phyloP scores from a whole-genome alignment of 2,113 vertebrate genomes.

The Apteryx owenii region DNA sequence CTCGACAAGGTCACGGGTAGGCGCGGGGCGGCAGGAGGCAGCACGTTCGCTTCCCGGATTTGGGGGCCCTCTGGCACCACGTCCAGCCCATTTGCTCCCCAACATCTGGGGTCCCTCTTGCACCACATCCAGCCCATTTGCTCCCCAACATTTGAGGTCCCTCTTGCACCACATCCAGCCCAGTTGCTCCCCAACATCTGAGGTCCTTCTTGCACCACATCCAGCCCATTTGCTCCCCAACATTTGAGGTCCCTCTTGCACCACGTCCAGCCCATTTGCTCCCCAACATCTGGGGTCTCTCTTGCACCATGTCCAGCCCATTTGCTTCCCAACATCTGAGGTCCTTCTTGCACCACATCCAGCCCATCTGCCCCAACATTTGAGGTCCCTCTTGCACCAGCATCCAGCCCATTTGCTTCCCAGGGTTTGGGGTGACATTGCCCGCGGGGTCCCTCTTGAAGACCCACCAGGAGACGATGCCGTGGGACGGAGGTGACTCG shows the following conservation, averaged over 20 bases:
- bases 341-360: not conserved
- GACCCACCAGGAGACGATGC: too few species aligned
- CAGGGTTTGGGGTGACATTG: not conserved
- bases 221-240: not conserved
- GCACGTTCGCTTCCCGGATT: not conserved
- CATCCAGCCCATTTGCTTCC: not conserved
- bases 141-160: not conserved
- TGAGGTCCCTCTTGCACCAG: not conserved
- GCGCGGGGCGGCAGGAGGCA: not conserved
- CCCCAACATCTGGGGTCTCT: not conserved
- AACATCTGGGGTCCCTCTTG: not conserved
- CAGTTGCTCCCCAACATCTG: not conserved
- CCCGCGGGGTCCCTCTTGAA: not conserved
- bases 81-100: not conserved
- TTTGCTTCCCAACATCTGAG: not conserved
- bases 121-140: not conserved
- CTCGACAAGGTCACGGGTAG: constrained; percentile 75
- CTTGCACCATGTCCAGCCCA: not conserved
- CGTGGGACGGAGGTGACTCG: too few species aligned
- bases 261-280: not conserved
- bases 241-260: not conserved
- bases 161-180: not conserved
- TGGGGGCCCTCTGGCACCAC: not conserved
- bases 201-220: too few species aligned
- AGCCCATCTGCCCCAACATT: not conserved